These are phyloP conservation scores for Gryon sp. DNA, from an alignment of 1,140 invertebrate species.

Conservation along the genomic window DNA sequence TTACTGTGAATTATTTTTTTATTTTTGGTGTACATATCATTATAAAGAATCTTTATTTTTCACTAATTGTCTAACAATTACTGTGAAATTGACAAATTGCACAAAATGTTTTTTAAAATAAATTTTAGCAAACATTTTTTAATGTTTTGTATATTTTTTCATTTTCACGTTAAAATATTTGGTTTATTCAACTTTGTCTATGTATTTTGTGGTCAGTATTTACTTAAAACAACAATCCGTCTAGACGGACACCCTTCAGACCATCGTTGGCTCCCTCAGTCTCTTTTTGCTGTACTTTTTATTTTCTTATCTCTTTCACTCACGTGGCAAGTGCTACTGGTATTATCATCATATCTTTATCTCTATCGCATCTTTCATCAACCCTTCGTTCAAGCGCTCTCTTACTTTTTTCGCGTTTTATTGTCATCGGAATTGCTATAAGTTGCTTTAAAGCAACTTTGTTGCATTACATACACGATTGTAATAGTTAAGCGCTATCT, in stretches of 20 bases:
- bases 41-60: no score
- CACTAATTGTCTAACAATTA: no score
- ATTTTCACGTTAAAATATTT: constrained; percentile 22
- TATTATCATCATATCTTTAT: constrained; percentile 30
- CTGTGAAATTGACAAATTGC: no score
- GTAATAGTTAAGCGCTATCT: constrained; percentile 29
- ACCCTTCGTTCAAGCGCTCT: constrained; percentile 44
- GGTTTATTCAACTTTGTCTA: no score
- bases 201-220: constrained; percentile 63
- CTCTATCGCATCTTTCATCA: constrained; percentile 32
- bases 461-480: constrained; percentile 41
- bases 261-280: constrained; percentile 49
- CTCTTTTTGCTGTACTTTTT: constrained; percentile 61
- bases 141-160: constrained; percentile 17
- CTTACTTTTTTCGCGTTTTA: constrained; percentile 38
- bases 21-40: no score
- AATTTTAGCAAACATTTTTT: no score
- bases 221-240: constrained; percentile 64
- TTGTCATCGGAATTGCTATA: constrained; percentile 19
- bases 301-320: constrained; percentile 44
- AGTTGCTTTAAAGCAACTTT: constrained; percentile 26
- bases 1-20: no score
- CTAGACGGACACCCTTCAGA: constrained; percentile 67
- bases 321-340: background rate
- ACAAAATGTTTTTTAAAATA: no score